Base-by-base conservation (phyloP, 2,888 invertebrate species). In the Scaptodrosophila latifasciaeformis region DNA sequence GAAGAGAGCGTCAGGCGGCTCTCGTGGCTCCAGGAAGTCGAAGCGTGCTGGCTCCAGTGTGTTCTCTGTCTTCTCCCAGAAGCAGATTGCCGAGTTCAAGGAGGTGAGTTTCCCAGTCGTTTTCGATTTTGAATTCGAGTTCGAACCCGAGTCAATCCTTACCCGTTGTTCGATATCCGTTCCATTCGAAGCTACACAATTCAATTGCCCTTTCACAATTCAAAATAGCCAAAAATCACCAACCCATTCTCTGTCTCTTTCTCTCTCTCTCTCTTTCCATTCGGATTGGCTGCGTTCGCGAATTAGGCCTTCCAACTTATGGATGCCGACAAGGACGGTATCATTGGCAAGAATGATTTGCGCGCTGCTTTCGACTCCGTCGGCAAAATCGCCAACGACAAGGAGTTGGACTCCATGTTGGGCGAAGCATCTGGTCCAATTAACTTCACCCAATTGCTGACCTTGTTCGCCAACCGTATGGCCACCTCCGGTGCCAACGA, bases 21-120 rank as follows among this genome's bases (percentile, higher is more conserved):
- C 89, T 58, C 84, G 87, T 64, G 87, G 87, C 70, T 86, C 86
- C 59, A 85, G 80, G 71, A 91, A 90, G 86, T 93, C 93, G 82
- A 96, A 96, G 92, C 95, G 87, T 91, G 94, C 86, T 70, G 96
- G 96, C 82, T 96, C 96, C 90, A 96, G 95, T 89, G 96, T 96
- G 87, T 96, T 96, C 91, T 96, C 96, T 86, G 96, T 96, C 93
- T 96, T 97, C 92, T 92, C 96, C 82, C 96, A 96, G 90, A 93
- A 93, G 88, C 96, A 96, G 90, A 95, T 96, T 84, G 95, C 96
- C 83, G 96, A 96, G 88, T 96, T 96, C 91, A 96, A 96, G 89
- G 96, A 96, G 90, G 94, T 94, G 82, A 88, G 86, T 80, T 63
- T 18, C 10, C 30, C 10, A 42, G n/a, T n/a, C n/a, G n/a, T n/a